Percentiles rank a stretch among this genome's conserved stretches.
Conservation (phyloP, 2,113 vertebrate species). For the Tapirus terrestris region DNA sequence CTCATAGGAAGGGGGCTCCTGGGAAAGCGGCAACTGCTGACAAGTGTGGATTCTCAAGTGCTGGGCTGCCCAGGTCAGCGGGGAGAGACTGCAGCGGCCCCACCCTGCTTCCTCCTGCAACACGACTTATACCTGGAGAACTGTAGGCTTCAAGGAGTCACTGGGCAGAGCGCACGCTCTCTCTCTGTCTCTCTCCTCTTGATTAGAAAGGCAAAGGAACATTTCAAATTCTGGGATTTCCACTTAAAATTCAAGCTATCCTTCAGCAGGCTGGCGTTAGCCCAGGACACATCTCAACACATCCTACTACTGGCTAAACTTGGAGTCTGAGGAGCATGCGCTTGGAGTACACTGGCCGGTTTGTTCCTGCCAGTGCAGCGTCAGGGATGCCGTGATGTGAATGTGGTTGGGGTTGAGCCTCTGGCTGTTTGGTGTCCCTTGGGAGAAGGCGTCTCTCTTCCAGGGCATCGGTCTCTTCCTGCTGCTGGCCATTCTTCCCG, state of each 20-base stretch:
- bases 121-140: too few relatives aligned
- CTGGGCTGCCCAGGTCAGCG: background rate
- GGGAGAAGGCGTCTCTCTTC: background rate
- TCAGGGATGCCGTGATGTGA: background rate
- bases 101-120: too few relatives aligned
- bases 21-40: background rate
- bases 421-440: background rate
- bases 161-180: background rate
- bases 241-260: background rate
- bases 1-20: background rate
- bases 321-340: background rate
- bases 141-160: too few relatives aligned
- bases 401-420: background rate
- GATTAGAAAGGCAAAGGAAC: background rate
- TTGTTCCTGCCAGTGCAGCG: background rate
- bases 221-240: background rate
- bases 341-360: rapidly evolving
- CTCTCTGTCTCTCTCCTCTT: background rate
- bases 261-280: background rate
- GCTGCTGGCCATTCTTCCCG: conserved; percentile 68
- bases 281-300: background rate
- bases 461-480: background rate
- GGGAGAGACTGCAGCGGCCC: background rate
- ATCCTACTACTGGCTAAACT: rapidly evolving
- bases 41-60: background rate